These are phyloP conservation scores for Xiphophorus maculatus DNA, from an alignment of 2,113 vertebrate genomes.

Conservation along the genomic window DNA sequence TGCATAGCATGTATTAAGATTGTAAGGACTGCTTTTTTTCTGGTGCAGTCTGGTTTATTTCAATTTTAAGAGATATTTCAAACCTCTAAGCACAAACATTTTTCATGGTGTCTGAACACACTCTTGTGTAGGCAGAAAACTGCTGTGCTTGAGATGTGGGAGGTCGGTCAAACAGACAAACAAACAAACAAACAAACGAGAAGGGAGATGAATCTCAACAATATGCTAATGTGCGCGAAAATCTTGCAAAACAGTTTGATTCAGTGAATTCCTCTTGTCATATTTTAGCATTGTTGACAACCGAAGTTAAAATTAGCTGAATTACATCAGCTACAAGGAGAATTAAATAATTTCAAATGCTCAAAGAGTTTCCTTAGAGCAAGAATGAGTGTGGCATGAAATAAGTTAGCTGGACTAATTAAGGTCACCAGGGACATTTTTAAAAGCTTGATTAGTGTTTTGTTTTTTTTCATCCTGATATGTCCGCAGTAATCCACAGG, in stretches of 20 bases:
- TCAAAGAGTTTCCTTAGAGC: not conserved
- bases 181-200: slow-evolving; percentile 4
- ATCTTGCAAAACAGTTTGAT: slow-evolving; percentile 4
- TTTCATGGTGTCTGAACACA: not conserved
- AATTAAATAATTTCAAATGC: slow-evolving; percentile 8
- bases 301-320: slow-evolving; percentile 13
- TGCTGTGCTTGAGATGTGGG: not conserved
- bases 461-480: not conserved
- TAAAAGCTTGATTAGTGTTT: not conserved
- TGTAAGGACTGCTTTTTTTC: not conserved
- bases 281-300: slow-evolving; percentile 23
- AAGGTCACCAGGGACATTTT: not conserved
- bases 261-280: slow-evolving; percentile 9
- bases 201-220: slow-evolving; percentile 2
- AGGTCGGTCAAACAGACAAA: slow-evolving; percentile 6
- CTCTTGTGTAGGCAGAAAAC: not conserved
- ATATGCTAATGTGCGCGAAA: slow-evolving; percentile 4
- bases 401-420: not conserved
- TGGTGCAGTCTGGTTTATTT: not conserved
- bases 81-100: not conserved
- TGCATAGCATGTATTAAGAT: not conserved
- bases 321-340: not conserved
- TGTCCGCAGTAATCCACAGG: slow-evolving; percentile 1
- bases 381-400: not conserved
- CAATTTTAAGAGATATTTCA: not conserved